phyloP scores from a whole-genome alignment of 2,888 invertebrate species.

The Sepiola atlantica region DNA sequence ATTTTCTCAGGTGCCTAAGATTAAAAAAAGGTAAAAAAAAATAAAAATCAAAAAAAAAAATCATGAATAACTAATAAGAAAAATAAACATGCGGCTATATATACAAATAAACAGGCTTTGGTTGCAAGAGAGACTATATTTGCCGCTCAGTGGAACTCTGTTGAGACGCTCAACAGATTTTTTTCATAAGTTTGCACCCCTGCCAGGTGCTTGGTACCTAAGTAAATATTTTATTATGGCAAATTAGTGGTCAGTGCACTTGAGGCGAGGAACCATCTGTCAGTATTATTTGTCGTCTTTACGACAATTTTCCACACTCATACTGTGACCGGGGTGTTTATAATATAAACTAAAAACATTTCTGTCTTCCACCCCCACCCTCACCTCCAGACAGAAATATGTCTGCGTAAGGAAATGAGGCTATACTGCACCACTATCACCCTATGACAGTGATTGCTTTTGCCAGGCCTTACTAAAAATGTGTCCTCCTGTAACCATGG shows the following conservation, averaged over 20 bases:
- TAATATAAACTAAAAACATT: constrained; percentile 32
- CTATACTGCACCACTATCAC: background rate
- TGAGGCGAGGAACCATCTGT: background rate
- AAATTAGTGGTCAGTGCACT: constrained; percentile 43
- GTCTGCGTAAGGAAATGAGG: background rate
- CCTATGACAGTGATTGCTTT: background rate
- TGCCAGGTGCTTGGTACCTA: constrained; percentile 19
- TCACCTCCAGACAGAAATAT: background rate
- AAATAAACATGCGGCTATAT: background rate
- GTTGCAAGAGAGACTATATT: background rate
- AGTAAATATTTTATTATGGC: constrained; percentile 45
- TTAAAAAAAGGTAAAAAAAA: background rate
- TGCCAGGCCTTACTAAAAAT: background rate
- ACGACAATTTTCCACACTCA: background rate
- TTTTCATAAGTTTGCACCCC: constrained; percentile 10
- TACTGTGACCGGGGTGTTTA: constrained; percentile 37
- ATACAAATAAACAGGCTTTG: background rate
- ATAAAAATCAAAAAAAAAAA: background rate
- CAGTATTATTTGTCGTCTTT: constrained; percentile 39
- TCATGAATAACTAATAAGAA: background rate
- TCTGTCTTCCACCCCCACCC: background rate
- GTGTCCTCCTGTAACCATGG: background rate
- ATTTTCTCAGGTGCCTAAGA: background rate
- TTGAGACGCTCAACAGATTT: background rate
- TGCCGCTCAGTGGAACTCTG: background rate